phyloP scores from a whole-genome alignment of 2,888 invertebrate species.

The Phortica okadai region DNA sequence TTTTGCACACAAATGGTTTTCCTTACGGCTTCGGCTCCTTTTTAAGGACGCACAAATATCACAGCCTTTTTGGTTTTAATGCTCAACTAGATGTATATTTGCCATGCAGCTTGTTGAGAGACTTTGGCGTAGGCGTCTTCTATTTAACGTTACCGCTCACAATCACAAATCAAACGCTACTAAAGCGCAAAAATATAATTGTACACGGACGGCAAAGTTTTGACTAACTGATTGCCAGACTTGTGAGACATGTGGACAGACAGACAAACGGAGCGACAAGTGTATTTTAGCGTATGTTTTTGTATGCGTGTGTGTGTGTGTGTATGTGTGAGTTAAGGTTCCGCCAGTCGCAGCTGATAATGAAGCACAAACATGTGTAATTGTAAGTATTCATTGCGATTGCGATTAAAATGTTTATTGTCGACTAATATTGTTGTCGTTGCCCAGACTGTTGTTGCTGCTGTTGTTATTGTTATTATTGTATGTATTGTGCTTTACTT shows the following conservation, averaged over 20 bases:
- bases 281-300: not conserved
- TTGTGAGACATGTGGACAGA: not conserved
- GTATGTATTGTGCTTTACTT: conserved; percentile 20
- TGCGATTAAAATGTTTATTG: conserved; percentile 57
- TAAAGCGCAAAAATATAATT: conserved; percentile 13
- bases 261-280: not conserved
- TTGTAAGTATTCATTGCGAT: conserved; percentile 61
- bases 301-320: not conserved
- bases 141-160: not conserved
- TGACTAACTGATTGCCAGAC: not conserved
- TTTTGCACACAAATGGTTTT: not conserved
- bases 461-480: not conserved
- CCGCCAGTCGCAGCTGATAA: conserved; percentile 52
- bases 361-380: conserved; percentile 59
- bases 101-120: not conserved
- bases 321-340: not conserved
- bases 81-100: conserved; percentile 19
- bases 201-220: not conserved
- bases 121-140: not conserved
- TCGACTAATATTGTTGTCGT: conserved; percentile 1
- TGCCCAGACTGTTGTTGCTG: not conserved
- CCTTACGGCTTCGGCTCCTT: not conserved
- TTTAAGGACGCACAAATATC: conserved; percentile 38
- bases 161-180: conserved; percentile 4
- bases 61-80: conserved; percentile 44